A percentile compares a stretch with the other conserved stretches of the same genome.
Conservation (phyloP, 2,113 vertebrate genomes). For the Stegastes partitus region DNA sequence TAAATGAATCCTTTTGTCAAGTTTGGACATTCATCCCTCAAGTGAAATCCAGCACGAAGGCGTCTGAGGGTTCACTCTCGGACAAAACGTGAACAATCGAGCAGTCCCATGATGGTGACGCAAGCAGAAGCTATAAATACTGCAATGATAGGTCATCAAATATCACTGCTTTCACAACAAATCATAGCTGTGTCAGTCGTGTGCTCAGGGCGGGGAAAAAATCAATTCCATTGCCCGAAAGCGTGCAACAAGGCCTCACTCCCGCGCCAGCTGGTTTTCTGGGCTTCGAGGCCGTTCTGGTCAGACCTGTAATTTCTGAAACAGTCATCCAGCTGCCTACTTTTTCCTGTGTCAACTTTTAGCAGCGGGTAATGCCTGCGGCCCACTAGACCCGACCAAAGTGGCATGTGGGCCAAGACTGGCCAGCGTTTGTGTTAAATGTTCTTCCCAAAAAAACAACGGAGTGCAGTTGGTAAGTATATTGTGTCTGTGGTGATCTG, state of each 20-base stretch:
- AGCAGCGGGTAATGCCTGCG: conserved; percentile 76
- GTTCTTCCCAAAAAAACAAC: conserved; percentile 64
- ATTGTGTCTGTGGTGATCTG: conserved; percentile 67
- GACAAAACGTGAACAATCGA: conserved; percentile 54
- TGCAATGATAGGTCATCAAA: conserved; percentile 78
- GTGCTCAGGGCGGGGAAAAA: conserved; percentile 34
- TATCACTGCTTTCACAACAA: conserved; percentile 79
- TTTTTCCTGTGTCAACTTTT: conserved; percentile 85
- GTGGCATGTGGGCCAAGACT: conserved; percentile 68
- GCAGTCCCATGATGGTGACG: conserved; percentile 67
- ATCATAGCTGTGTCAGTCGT: conserved; percentile 71
- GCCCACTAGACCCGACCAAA: conserved; percentile 71
- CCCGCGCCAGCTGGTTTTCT: conserved; percentile 76
- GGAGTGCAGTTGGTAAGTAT: conserved; percentile 40
- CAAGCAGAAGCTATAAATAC: conserved; percentile 75
- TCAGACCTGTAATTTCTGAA: conserved; percentile 84
- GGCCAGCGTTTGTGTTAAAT: conserved; percentile 71
- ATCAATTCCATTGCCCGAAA: conserved; percentile 69
- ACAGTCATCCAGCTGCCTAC: conserved; percentile 79
- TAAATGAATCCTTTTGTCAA: conserved; percentile 49
- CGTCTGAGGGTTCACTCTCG: conserved; percentile 43
- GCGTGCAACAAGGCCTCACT: conserved; percentile 72
- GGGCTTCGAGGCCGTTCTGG: conserved; percentile 65
- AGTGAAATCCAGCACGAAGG: not conserved
- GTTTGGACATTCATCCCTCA: conserved; percentile 10